These are phyloP conservation scores for Fissipunctia ypsillon DNA, from an alignment of 2,888 invertebrate genomes.

Conservation along the genomic window DNA sequence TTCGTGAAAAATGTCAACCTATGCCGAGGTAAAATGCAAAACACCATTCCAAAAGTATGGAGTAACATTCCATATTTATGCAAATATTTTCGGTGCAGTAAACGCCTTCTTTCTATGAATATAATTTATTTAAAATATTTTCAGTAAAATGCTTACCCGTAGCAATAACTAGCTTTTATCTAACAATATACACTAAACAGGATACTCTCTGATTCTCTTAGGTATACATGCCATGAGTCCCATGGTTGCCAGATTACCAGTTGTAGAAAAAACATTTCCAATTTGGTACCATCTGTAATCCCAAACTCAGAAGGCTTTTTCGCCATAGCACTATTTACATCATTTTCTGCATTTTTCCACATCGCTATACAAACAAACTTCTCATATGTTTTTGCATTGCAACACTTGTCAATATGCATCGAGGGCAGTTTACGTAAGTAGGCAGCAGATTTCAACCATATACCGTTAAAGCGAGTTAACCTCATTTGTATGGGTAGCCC, in stretches of 20 bases:
- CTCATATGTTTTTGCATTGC: constrained; percentile 40
- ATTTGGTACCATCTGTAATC: too few species aligned
- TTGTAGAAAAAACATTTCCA: background rate
- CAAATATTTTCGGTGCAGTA: too few species aligned
- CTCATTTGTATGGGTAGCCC: constrained; percentile 42
- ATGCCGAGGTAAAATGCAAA: too few species aligned
- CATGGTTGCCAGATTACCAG: background rate
- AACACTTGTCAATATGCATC: constrained; percentile 66
- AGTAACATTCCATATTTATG: too few species aligned
- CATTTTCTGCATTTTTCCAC: constrained; percentile 6
- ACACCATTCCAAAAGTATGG: too few species aligned
- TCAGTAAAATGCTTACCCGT: too few species aligned
- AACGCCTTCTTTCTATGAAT: too few species aligned
- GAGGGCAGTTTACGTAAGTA: constrained; percentile 57
- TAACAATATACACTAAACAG: too few species aligned
- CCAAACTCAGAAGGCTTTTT: constrained; percentile 3
- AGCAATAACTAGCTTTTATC: background rate
- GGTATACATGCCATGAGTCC: background rate
- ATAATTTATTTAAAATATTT: too few species aligned
- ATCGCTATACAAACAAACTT: constrained; percentile 18
- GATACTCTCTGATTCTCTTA: background rate
- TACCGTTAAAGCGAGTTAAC: constrained; percentile 42
- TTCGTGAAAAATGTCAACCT: too few species aligned
- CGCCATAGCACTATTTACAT: constrained; percentile 11
- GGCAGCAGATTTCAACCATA: constrained; percentile 48